phyloP scores from a whole-genome alignment of 2,888 invertebrate species.

The Hirtodrosophila trivittata region DNA sequence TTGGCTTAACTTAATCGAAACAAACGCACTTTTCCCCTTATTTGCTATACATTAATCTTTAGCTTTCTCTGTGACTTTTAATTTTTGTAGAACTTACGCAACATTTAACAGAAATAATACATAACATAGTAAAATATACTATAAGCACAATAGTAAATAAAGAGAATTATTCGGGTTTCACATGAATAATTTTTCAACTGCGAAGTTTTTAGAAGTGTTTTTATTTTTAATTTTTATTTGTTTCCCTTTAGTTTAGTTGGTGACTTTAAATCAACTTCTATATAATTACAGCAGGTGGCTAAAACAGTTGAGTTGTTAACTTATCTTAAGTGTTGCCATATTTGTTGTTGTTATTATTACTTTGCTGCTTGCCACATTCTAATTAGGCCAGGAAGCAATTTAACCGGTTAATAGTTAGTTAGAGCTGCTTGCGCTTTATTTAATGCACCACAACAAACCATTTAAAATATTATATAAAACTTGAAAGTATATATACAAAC shows the following conservation, averaged over 20 bases:
- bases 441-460: slow-evolving; percentile 40
- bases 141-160: slow-evolving; percentile 4
- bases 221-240: slow-evolving; percentile 7
- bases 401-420: slow-evolving; percentile 56
- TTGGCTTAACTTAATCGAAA: too few species aligned
- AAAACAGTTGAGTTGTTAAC: not conserved
- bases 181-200: slow-evolving; percentile 23
- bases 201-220: slow-evolving; percentile 23
- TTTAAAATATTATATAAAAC: slow-evolving; percentile 27
- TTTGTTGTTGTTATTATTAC: slow-evolving; percentile 13
- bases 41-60: too few species aligned
- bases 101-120: too few species aligned
- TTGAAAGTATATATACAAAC: slow-evolving; percentile 2
- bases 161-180: slow-evolving; percentile 25
- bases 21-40: too few species aligned
- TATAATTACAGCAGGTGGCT: slow-evolving; percentile 20
- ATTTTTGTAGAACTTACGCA: too few species aligned
- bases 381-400: slow-evolving; percentile 74
- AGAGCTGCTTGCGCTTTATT: slow-evolving; percentile 44
- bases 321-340: slow-evolving; percentile 9
- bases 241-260: slow-evolving; percentile 8
- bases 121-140: too few species aligned
- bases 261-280: slow-evolving; percentile 20
- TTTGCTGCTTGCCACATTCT: slow-evolving; percentile 26
- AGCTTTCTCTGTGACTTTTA: too few species aligned